phyloP scores from a whole-genome alignment of 35 echinoderm and acorn worm genomes.

The Eucidaris tribuloides region DNA sequence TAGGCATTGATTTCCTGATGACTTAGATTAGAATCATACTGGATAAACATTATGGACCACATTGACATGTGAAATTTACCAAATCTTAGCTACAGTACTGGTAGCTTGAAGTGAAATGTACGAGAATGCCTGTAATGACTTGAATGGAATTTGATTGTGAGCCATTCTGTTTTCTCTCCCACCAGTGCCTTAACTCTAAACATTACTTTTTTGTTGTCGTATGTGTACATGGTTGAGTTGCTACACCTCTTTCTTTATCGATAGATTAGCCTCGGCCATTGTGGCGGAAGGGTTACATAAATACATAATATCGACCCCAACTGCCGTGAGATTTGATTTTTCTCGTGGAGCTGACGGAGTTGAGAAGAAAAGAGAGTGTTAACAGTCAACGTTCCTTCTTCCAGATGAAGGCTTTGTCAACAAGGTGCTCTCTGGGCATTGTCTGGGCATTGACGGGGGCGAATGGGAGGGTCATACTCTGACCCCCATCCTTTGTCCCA shows the following conservation, averaged over 20 bases:
- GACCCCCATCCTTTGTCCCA: slow-evolving; percentile 27
- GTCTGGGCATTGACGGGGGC: slow-evolving; percentile 20
- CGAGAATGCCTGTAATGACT: too few species aligned
- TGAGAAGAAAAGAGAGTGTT: slow-evolving; percentile 9
- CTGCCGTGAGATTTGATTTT: slow-evolving; percentile 6
- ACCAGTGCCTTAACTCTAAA: background rate
- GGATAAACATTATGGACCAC: too few species aligned
- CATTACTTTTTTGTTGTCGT: slow-evolving; percentile 4
- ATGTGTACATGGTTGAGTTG: slow-evolving; percentile 13
- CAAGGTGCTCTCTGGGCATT: slow-evolving; percentile 10
- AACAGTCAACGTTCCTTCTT: slow-evolving; percentile 10
- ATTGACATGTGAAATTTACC: too few species aligned
- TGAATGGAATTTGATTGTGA: too few species aligned
- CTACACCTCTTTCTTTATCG: slow-evolving; percentile 17
- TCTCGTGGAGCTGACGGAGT: background rate
- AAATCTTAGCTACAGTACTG: too few species aligned
- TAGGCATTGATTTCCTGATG: too few species aligned
- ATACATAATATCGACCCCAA: slow-evolving; percentile 20
- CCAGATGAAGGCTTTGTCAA: slow-evolving; percentile 27
- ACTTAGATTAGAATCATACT: too few species aligned
- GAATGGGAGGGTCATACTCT: slow-evolving; percentile 7
- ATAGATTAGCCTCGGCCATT: slow-evolving; percentile 11
- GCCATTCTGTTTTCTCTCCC: background rate
- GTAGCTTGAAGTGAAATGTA: too few species aligned
- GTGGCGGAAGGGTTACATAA: slow-evolving; percentile 28